Conservation (phyloP, 2,113 vertebrate species). For the Neolamprologus longior region DNA sequence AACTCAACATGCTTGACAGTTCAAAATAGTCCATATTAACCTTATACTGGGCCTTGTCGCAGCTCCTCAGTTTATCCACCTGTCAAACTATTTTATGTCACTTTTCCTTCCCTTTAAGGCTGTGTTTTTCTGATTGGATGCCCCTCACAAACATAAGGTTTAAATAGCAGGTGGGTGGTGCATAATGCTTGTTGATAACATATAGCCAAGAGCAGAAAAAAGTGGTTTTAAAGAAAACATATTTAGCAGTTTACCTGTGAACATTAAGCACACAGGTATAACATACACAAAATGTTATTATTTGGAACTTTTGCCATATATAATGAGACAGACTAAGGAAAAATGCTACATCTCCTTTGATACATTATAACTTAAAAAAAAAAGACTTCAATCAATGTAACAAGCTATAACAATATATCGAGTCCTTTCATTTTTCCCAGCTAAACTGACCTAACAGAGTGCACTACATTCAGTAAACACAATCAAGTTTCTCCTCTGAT, state of each 20-base stretch:
- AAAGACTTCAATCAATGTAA: accelerated
- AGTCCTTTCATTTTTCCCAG: not conserved
- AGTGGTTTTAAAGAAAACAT: not conserved
- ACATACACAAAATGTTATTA: not conserved
- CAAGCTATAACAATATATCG: accelerated
- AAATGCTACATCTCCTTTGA: not conserved
- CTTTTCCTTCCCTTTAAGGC: not conserved
- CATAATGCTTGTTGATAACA: not conserved
- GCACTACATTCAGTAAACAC: not conserved
- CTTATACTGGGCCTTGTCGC: not conserved
- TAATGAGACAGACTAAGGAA: not conserved
- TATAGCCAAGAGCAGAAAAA: not conserved
- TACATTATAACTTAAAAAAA: not conserved
- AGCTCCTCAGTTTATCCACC: not conserved
- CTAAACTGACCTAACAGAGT: not conserved
- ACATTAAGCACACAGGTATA: not conserved
- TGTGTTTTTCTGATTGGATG: not conserved
- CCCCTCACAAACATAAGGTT: not conserved
- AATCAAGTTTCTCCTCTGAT: not conserved
- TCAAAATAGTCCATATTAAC: not conserved
- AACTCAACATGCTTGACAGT: not conserved
- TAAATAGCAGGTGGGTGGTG: not conserved
- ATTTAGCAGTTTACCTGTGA: not conserved
- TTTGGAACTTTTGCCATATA: not conserved
- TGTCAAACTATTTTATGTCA: not conserved